Conservation (phyloP, 2,888 invertebrate species). For the Itoplectis maculator region DNA sequence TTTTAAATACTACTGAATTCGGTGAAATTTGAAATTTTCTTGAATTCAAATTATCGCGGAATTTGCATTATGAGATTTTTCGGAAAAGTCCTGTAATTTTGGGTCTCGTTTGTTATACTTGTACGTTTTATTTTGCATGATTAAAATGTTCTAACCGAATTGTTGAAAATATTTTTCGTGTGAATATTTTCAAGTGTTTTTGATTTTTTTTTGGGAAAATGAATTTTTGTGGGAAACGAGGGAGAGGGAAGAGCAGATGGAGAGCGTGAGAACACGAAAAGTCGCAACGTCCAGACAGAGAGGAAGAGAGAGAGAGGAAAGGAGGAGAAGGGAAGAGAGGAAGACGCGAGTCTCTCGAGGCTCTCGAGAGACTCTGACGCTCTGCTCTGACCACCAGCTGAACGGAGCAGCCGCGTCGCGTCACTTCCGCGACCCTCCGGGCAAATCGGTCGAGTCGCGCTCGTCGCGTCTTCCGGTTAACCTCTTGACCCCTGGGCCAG, state of each 20-base stretch:
- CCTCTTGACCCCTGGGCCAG: conserved; percentile 63
- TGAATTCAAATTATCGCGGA: too few species aligned
- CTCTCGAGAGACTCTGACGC: conserved; percentile 12
- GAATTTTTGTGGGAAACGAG: neutral
- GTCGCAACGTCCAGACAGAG: conserved; percentile 64
- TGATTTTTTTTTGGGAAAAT: too few species aligned
- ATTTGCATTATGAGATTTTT: too few species aligned
- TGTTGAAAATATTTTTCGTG: conserved; percentile 13
- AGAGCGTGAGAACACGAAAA: conserved; percentile 81
- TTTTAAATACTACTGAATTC: too few species aligned
- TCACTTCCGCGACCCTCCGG: conserved; percentile 63
- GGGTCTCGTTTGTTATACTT: too few species aligned
- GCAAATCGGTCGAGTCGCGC: conserved; percentile 59
- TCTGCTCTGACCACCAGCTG: neutral
- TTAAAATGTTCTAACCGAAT: too few species aligned
- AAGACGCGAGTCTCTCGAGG: neutral
- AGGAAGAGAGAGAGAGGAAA: conserved; percentile 24
- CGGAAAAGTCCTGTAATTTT: too few species aligned
- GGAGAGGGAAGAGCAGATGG: conserved; percentile 70
- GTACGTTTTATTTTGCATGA: too few species aligned
- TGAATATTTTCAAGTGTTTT: conserved; percentile 26
- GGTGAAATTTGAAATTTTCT: too few species aligned
- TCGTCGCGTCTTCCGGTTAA: conserved; percentile 68
- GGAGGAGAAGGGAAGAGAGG: neutral
- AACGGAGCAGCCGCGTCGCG: conserved; percentile 40